Conservation (phyloP, 1,140 invertebrate genomes). For the Holcopasites calliopsidis region DNA sequence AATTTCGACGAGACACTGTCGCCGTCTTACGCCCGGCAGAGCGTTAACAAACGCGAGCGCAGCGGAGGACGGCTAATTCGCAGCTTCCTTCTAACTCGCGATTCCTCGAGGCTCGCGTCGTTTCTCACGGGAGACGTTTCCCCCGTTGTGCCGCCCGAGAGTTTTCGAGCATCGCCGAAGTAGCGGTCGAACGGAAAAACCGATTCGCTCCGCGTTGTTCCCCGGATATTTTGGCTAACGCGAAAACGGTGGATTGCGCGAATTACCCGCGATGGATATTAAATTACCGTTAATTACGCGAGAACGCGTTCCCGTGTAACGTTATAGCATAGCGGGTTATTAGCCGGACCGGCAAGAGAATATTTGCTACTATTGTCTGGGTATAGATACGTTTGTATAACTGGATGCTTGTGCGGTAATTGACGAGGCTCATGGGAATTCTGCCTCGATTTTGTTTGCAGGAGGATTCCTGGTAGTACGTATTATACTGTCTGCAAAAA, state of each 20-base stretch:
- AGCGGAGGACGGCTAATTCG: slow-evolving; percentile 14
- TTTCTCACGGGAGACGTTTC: not conserved
- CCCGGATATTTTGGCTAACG: not conserved
- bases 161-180: not conserved
- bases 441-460: too few relatives aligned
- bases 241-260: not conserved
- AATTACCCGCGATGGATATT: slow-evolving; percentile 5
- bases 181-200: not conserved
- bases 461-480: too few relatives aligned
- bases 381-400: too few relatives aligned
- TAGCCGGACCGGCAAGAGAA: too few relatives aligned
- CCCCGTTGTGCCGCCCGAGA: not conserved
- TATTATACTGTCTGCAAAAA: not conserved
- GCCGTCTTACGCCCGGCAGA: not conserved
- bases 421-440: too few relatives aligned
- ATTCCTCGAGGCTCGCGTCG: not conserved
- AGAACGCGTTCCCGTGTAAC: too few relatives aligned
- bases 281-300: not conserved
- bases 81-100: slow-evolving; percentile 5
- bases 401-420: too few relatives aligned
- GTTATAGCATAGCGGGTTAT: not conserved
- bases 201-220: not conserved
- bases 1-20: slow-evolving; percentile 7
- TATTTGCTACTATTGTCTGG: too few relatives aligned
- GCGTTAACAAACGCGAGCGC: not conserved